Conservation (phyloP, 2,113 vertebrate species). For the Halichoerus grypus region DNA sequence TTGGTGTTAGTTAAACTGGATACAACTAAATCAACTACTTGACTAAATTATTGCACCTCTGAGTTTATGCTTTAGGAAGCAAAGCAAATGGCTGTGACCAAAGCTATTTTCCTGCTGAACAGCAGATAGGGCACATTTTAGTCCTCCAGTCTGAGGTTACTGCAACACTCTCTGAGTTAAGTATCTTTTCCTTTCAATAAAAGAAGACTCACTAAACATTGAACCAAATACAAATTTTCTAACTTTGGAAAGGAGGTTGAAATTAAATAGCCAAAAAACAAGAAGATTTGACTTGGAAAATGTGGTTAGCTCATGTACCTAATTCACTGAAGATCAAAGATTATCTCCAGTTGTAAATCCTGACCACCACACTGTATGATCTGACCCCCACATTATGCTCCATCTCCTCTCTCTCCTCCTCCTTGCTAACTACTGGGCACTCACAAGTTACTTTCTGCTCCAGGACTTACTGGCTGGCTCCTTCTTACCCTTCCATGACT, state of each 20-base stretch:
- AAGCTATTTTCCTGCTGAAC: neutral
- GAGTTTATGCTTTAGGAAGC: conserved; percentile 56
- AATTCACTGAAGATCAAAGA: neutral
- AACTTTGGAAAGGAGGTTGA: neutral
- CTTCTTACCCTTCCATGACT: neutral
- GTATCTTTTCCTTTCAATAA: neutral
- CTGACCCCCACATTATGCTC: fast-evolving
- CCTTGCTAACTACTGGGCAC: neutral
- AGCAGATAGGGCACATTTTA: neutral
- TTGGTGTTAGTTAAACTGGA: conserved; percentile 69
- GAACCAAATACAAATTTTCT: neutral
- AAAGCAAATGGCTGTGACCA: conserved; percentile 19
- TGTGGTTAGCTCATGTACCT: neutral
- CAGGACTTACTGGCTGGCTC: too few relatives aligned
- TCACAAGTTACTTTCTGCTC: neutral
- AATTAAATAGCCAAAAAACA: neutral
- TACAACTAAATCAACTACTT: conserved; percentile 64
- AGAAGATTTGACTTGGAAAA: neutral
- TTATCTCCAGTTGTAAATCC: neutral
- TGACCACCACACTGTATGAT: fast-evolving
- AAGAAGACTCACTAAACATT: neutral
- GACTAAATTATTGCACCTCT: conserved; percentile 24
- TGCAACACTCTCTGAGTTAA: neutral
- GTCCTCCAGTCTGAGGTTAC: neutral
- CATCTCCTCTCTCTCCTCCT: neutral